Conservation (phyloP, 1,140 invertebrate species). For the Drosophila murphyi region DNA sequence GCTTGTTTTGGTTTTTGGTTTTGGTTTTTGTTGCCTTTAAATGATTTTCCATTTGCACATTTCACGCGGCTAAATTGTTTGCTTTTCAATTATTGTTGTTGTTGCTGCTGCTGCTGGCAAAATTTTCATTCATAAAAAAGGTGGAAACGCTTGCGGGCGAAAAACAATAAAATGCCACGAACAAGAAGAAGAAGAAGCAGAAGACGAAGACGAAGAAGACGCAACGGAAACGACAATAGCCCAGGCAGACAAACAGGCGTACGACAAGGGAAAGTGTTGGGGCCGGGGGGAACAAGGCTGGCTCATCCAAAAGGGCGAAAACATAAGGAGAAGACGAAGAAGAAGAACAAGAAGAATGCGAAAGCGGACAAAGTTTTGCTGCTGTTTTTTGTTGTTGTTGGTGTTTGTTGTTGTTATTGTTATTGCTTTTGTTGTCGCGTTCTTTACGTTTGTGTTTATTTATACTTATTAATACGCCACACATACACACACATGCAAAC, state of each 20-base stretch:
- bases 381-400: conserved; percentile 39
- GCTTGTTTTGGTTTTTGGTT: conserved; percentile 14
- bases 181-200: conserved; percentile 11
- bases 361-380: conserved; percentile 53
- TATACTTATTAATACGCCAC: conserved; percentile 66
- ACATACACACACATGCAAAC: conserved; percentile 14
- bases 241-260: conserved; percentile 72
- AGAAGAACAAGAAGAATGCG: neutral
- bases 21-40: conserved; percentile 53
- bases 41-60: conserved; percentile 80
- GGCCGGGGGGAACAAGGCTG: neutral
- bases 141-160: conserved; percentile 63
- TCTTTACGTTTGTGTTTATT: conserved; percentile 68
- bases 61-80: conserved; percentile 60
- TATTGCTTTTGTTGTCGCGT: conserved; percentile 44
- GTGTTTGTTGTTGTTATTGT: conserved; percentile 14
- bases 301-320: neutral
- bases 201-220: conserved; percentile 9
- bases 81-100: conserved; percentile 39
- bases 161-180: conserved; percentile 74
- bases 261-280: conserved; percentile 41
- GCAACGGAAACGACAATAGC: conserved; percentile 39
- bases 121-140: conserved; percentile 79
- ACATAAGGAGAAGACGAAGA: neutral
- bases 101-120: conserved; percentile 56